These are phyloP conservation scores for Apocrypta bakeri DNA, from an alignment of 1,140 invertebrate species.

Conservation along the genomic window DNA sequence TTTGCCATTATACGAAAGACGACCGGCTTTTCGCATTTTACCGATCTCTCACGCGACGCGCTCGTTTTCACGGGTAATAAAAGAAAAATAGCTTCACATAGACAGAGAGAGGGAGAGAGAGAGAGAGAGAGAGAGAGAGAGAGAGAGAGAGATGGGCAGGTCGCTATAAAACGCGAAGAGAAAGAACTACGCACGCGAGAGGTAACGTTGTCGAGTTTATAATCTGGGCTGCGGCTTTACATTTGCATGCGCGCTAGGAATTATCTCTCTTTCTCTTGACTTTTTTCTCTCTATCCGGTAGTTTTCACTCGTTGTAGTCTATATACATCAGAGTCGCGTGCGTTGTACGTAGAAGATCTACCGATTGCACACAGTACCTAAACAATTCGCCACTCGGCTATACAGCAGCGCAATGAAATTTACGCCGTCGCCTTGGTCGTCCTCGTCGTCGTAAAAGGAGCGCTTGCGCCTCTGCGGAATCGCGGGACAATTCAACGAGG, in stretches of 20 bases:
- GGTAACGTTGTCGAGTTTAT: neutral
- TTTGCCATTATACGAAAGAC: neutral
- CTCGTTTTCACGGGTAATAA: neutral
- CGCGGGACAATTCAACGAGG: neutral
- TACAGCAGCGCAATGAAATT: slow-evolving; percentile 24
- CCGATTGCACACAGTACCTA: neutral
- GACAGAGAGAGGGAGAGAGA: too few relatives aligned
- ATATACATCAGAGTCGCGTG: neutral
- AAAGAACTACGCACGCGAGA: neutral
- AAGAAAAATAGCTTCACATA: slow-evolving; percentile 3
- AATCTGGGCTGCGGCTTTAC: neutral
- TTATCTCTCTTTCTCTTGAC: neutral
- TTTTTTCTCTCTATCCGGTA: neutral
- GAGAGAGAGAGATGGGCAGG: neutral
- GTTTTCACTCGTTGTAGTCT: neutral
- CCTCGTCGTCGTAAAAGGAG: slow-evolving; percentile 14
- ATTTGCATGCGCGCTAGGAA: slow-evolving; percentile 20
- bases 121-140: neutral
- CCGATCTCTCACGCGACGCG: slow-evolving; percentile 10
- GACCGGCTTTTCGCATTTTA: neutral
- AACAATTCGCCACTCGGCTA: neutral
- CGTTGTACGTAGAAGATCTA: neutral
- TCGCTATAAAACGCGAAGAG: neutral
- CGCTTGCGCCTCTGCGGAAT: neutral
- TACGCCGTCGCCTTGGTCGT: neutral